A percentile compares a stretch with the other conserved stretches of the same genome.
These are phyloP conservation scores for Ficedula albicollis DNA, from an alignment of 2,797 vertebrate genomes.

Conservation along the genomic window DNA sequence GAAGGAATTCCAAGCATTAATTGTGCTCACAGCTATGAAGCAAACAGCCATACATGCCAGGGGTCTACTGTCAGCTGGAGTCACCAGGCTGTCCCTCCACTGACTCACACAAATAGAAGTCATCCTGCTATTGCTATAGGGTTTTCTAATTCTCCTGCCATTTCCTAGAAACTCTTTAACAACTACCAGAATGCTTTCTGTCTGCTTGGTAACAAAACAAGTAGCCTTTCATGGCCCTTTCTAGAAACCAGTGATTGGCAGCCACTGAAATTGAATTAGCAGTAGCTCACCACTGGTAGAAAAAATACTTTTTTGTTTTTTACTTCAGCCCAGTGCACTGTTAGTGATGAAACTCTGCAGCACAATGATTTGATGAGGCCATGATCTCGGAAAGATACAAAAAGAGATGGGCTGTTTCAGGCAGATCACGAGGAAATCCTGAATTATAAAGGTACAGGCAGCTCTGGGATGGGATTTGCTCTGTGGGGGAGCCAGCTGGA, in stretches of 20 bases:
- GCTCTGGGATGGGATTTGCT: neutral
- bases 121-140: neutral
- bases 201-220: slow-evolving; percentile 20
- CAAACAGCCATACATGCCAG: neutral
- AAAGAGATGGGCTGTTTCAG: neutral
- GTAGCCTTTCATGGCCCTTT: slow-evolving; percentile 13
- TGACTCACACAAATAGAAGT: neutral
- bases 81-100: neutral
- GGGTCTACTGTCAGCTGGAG: neutral
- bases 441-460: slow-evolving; percentile 3
- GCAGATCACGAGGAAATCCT: neutral
- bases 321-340: neutral
- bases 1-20: neutral
- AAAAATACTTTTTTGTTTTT: neutral
- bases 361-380: neutral
- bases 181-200: neutral
- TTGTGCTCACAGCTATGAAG: neutral
- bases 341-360: neutral
- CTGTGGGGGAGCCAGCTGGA: neutral
- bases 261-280: slow-evolving; percentile 46
- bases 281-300: neutral
- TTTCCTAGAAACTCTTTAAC: slow-evolving; percentile 48
- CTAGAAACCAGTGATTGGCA: slow-evolving; percentile 53
- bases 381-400: neutral
- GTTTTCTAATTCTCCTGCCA: slow-evolving; percentile 25